phyloP scores from a whole-genome alignment of 2,888 invertebrate genomes.

The Arge pagana region DNA sequence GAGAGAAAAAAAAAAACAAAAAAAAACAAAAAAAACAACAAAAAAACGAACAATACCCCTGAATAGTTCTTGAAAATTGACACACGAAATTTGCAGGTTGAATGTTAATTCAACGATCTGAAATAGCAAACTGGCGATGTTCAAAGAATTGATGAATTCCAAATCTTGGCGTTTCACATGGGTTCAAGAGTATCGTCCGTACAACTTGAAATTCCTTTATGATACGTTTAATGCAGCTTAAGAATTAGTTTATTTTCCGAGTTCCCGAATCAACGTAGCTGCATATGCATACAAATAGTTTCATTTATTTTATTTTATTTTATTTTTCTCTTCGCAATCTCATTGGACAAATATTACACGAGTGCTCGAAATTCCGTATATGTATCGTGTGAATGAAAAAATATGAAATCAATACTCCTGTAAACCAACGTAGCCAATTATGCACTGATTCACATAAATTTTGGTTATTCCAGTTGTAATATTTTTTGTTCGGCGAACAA shows the following conservation, averaged over 20 bases:
- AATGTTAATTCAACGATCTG: too few species aligned
- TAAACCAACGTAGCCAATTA: neutral
- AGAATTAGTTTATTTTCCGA: too few species aligned
- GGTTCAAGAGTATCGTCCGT: too few species aligned
- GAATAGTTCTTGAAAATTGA: constrained; percentile 8
- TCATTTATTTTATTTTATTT: constrained; percentile 6
- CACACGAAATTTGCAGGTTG: too few species aligned
- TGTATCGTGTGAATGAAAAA: too few species aligned
- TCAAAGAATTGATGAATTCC: too few species aligned
- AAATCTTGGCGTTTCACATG: too few species aligned
- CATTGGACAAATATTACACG: constrained; percentile 11
- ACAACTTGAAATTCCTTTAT: too few species aligned
- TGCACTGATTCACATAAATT: neutral
- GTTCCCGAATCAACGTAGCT: too few species aligned
- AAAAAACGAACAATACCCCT: constrained; percentile 3
- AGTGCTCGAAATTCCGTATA: constrained; percentile 1
- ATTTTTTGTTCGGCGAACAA: too few species aligned
- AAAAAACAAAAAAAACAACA: constrained; percentile 16
- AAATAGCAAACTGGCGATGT: too few species aligned
- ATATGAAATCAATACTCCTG: neutral
- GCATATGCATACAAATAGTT: constrained; percentile 6
- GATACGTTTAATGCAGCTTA: too few species aligned
- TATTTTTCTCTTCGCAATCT: constrained; percentile 7
- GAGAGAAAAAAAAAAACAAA: constrained; percentile 9
- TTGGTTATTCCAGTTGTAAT: constrained; percentile 1